Conservation (phyloP, 2,797 vertebrate genomes). For the Simalia tracyae region DNA sequence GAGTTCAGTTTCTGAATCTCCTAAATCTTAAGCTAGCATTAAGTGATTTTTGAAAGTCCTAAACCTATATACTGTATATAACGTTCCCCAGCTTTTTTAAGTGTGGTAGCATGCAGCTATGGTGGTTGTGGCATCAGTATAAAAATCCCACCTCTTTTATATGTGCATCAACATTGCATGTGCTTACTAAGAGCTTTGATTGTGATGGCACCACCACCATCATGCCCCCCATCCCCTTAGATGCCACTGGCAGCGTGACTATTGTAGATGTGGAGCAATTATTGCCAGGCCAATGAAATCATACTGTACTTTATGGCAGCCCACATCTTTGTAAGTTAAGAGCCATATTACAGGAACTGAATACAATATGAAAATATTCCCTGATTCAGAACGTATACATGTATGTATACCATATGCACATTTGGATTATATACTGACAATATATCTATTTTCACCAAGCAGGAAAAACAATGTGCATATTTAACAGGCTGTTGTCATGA, state of each 20-base stretch:
- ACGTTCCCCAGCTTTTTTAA: not conserved
- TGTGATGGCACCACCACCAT: not conserved
- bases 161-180: not conserved
- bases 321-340: not conserved
- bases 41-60: not conserved
- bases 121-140: not conserved
- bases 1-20: not conserved
- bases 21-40: not conserved
- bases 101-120: not conserved
- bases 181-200: not conserved
- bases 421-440: not conserved
- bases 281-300: constrained; percentile 13
- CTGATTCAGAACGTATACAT: not conserved
- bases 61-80: not conserved
- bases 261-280: not conserved
- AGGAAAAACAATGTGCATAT: not conserved
- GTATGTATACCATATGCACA: not conserved
- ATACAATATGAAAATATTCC: constrained; percentile 7
- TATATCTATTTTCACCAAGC: not conserved
- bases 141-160: not conserved
- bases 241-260: not conserved
- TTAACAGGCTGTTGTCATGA: not conserved
- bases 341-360: not conserved
- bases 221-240: too few species aligned
- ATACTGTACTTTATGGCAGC: constrained; percentile 1